These are phyloP conservation scores for Villa cingulata DNA, from an alignment of 2,888 invertebrate species.

Conservation along the genomic window DNA sequence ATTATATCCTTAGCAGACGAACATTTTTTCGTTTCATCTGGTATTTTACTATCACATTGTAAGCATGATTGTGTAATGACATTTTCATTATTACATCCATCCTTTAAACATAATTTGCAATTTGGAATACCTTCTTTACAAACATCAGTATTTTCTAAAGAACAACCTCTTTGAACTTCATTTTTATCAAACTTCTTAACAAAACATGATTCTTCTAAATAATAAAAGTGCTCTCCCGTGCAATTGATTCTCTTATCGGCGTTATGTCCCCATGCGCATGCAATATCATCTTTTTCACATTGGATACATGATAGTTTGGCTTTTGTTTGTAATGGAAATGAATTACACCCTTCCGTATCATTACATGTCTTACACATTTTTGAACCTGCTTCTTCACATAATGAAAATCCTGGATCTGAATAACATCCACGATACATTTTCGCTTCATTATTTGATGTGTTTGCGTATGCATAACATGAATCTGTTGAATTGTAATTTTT, in stretches of 20 bases:
- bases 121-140: neutral
- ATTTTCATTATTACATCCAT: conserved; percentile 7
- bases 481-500: conserved; percentile 6
- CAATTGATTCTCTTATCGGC: conserved; percentile 3
- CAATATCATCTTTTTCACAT: conserved; percentile 8
- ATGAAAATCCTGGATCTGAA: conserved; percentile 22
- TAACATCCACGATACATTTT: conserved; percentile 24
- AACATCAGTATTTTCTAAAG: conserved; percentile 11
- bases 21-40: neutral
- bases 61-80: neutral
- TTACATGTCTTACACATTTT: conserved; percentile 20
- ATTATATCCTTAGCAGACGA: neutral
- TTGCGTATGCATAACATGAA: conserved; percentile 23
- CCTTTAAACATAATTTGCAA: neutral
- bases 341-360: conserved; percentile 23
- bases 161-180: conserved; percentile 16
- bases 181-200: conserved; percentile 5
- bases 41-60: conserved; percentile 3
- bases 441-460: conserved; percentile 10
- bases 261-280: conserved; percentile 10
- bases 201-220: conserved; percentile 13
- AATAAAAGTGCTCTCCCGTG: conserved; percentile 7
- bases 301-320: conserved; percentile 13
- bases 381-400: conserved; percentile 18
- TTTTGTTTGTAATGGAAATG: conserved; percentile 3